phyloP scores from a whole-genome alignment of 2,888 invertebrate genomes.

The Drosophila diplacantha region DNA sequence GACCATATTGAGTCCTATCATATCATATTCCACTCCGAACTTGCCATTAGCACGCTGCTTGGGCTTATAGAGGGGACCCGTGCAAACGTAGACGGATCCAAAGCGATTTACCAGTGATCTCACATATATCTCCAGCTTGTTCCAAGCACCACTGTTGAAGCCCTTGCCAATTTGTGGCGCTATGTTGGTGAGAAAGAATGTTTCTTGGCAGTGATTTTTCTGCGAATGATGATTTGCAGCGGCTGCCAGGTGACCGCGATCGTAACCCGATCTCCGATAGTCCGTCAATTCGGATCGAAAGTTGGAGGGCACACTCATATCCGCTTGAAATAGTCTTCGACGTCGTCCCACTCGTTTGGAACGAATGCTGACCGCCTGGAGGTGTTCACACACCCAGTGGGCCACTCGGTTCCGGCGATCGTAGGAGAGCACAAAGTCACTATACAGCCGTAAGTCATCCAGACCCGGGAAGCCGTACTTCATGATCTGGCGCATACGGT shows the following conservation, averaged over 20 bases:
- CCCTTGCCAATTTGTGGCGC: slow-evolving; percentile 95
- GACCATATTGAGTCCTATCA: slow-evolving; percentile 92
- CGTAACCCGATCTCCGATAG: slow-evolving; percentile 93
- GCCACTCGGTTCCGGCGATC: slow-evolving; percentile 91
- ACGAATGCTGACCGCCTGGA: slow-evolving; percentile 85
- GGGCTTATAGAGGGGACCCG: slow-evolving; percentile 92
- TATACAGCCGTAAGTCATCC: slow-evolving; percentile 89
- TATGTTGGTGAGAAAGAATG: slow-evolving; percentile 95
- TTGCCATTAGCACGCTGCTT: slow-evolving; percentile 86
- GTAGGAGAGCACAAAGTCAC: slow-evolving; percentile 94
- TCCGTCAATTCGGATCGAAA: slow-evolving; percentile 89
- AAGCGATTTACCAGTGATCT: slow-evolving; percentile 84
- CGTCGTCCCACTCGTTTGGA: slow-evolving; percentile 84
- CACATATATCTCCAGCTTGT: slow-evolving; percentile 89
- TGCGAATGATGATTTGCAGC: slow-evolving; percentile 92
- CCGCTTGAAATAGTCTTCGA: slow-evolving; percentile 89
- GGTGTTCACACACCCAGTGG: slow-evolving; percentile 97
- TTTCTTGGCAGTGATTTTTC: slow-evolving; percentile 90
- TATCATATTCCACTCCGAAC: slow-evolving; percentile 91
- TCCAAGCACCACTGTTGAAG: slow-evolving; percentile 94
- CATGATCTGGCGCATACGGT: slow-evolving; percentile 86
- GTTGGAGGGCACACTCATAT: slow-evolving; percentile 87
- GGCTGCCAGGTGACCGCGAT: slow-evolving; percentile 96
- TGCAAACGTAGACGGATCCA: slow-evolving; percentile 90
- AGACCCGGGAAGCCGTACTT: slow-evolving; percentile 94